Conservation (phyloP, 2,113 vertebrate species). For the Setophaga coronata region DNA sequence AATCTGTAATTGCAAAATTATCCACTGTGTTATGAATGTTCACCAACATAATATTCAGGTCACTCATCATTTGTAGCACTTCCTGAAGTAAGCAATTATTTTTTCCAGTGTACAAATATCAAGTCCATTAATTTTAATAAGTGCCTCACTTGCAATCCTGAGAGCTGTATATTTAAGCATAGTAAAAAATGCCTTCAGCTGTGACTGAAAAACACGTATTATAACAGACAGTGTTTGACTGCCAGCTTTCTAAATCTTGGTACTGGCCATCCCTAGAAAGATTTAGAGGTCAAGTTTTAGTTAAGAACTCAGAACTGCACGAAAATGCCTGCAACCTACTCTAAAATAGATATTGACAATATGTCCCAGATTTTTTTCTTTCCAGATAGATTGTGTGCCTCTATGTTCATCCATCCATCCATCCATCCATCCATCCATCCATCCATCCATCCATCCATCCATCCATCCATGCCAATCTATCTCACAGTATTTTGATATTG, state of each 20-base stretch:
- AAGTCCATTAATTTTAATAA: conserved; percentile 57
- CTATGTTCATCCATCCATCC: background rate
- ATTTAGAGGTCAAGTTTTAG: background rate
- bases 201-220: background rate
- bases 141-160: background rate
- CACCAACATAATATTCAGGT: conserved; percentile 25
- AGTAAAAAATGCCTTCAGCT: background rate
- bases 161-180: background rate
- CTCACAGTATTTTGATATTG: background rate
- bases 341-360: background rate
- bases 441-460: background rate
- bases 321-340: background rate
- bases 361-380: background rate
- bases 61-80: conserved; percentile 29
- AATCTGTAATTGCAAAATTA: conserved; percentile 46
- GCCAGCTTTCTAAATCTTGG: background rate
- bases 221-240: background rate
- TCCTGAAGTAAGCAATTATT: conserved; percentile 50
- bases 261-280: background rate
- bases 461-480: background rate
- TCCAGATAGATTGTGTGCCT: background rate
- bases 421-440: background rate
- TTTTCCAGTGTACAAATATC: conserved; percentile 22
- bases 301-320: background rate
- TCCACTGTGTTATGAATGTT: conserved; percentile 16